Evolutionary conservation across 2,888 invertebrate species (phyloP), one percentile per base, ranked within the genome.

Genomic region (Watsonalla binaria): DNA sequence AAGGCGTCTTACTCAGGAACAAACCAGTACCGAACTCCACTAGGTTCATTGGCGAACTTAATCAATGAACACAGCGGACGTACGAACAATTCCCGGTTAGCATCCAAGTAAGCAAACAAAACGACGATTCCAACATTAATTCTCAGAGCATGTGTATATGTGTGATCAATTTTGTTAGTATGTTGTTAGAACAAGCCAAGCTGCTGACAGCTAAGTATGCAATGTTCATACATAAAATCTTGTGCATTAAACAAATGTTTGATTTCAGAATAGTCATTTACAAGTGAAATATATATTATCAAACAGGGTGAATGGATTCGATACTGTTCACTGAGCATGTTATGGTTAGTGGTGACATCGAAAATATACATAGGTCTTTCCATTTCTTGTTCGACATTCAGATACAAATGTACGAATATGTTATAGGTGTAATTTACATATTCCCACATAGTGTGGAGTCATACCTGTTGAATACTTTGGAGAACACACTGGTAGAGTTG

Each of bases 11-110:
- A 93, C 95, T 96, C 88, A 94, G 92, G 93, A 98, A 97, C 87
- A 97, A 93, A 90, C 97, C 97, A 80, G 97, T 96, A 89, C 98
- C 97, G 92, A 98, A 96, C 93, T 98, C 98, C 90, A 97, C 97
- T 93, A 98, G 94, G 93, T 96, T 96, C 92, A 97, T 96, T 81
- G 97, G 97, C 80, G 97, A 97, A 92, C 96, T 96, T 85, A 76
- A 65, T 71, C 81, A 82, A 81, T 79, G 78, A 78, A 83, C 75
- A 71, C 61, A 80, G 84, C 65, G 74, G 76, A 70, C 73, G 65
- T 57, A 68, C 51, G 54, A 52, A 47, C 73, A 74, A 67, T 68
- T 80, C 72, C 84, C 82, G 76, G 85, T 81, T 78, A 82, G 84
- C 84, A 86, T 89, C 89, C 88, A 87, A 76, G 88, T 86, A 82